Evolutionary conservation across 92 coral and sea anemone genomes (phyloP), one percentile per base, ranked within the genome.

Genomic region (Montipora capitata): DNA sequence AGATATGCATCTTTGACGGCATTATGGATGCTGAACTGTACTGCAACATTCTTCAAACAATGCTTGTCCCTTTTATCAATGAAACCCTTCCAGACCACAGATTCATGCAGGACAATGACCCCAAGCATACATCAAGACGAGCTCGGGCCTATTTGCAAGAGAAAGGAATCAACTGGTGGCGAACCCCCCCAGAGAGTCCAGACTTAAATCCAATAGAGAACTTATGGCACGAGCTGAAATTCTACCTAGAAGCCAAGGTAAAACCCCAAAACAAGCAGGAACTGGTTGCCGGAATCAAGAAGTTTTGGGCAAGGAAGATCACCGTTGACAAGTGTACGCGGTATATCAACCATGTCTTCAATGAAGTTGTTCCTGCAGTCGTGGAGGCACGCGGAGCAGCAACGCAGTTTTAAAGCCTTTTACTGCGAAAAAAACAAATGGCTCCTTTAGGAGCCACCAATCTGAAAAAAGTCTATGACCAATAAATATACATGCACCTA

Each of bases 1-100:
- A 81, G 39, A 76, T 81, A 10, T 81, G 87, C 57, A 82, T 81
- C 52, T 88, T 88, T 54, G 87, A 76, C 8, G 90, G 90, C n/a
- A 89, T 89, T 16, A 83, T 76, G 93, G 79, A 51, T 35, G 85
- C 84, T 16, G 78, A 77, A 5, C 56, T 84, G 2, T 76, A 76
- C 85, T 82, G 88, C 12, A 35, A 57, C 11, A 70, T 83, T 10
- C 85, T 83, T 44, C 49, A 44, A 7, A 44, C 49, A 44, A 44
- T n/a, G 49, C 49, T 44, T 44, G 49, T 44, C 49, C 49, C 49
- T 44, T 54, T 4, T 6, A 44, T 44, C 49, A 44, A 44, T 44
- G 49, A 44, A 44, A 44, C 49, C 49, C 49, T 44, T 44, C 49
- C 49, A 44, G 49, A 44, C 49, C 49, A 44, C 49, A 44, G 49